Evolutionary conservation across 2,113 vertebrate species (phyloP), one percentile per base, ranked within the genome.

Genomic region (Mola mola): DNA sequence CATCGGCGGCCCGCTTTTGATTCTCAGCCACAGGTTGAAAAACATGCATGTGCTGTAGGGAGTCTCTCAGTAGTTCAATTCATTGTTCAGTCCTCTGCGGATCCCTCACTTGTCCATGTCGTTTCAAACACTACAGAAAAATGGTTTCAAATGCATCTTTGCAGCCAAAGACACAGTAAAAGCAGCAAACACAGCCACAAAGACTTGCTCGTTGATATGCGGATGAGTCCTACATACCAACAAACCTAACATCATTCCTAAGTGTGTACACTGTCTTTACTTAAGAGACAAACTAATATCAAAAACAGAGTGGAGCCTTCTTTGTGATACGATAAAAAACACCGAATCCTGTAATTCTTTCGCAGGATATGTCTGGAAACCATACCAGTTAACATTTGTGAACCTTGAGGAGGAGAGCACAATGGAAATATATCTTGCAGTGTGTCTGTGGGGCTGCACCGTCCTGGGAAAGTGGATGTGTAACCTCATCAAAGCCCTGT

Each of bases 21-120:
- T 31, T 40, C 36, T 8, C 50, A 37, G 37, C 58, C 62, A 17
- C 15, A 22, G 55, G 53, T 70, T 55, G 44, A 63, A 34, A 79
- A 78, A 63, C 72, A 83, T 83, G 69, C 72, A 65, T 31, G 31
- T 41, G 65, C 58, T 81, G 69, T 81, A 83, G 60, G 72, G 13
- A 62, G 65, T 72, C 65, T 42, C 17, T 53, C 13, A 8, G 26
- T 2, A 22, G 53, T 46, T 64, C 4, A 2, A 15, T 47, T 31
- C 38, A 44, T 11, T 33, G 40, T 36, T 31, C 4, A 2, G 24
- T 51, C 60, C 19, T 51, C 26, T 17, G 15, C 4, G 5, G 43
- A 55, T 17, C 2, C n/a, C 21, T 56, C 26, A 5, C 46, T 33
- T 26, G 12, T 43, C 34, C 47, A 40, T 21, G 13, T 65, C 2